Percentiles rank a stretch among this genome's conserved stretches.
Conservation (phyloP, 2,888 invertebrate species). For the Thymelicus lineola region DNA sequence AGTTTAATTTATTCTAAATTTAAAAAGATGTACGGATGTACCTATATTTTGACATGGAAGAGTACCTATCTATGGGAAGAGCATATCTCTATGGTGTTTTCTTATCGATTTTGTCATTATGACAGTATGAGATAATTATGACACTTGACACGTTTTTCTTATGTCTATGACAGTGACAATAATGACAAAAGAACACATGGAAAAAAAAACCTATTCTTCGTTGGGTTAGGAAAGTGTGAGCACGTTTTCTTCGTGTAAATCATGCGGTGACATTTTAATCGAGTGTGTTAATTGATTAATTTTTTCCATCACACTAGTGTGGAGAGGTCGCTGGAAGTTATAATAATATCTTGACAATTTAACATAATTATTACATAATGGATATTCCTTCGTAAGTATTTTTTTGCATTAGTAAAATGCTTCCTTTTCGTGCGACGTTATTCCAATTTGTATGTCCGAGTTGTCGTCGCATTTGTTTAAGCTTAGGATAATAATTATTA, state of each 20-base stretch:
- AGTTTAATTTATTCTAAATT: no score
- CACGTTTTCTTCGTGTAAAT: slow-evolving; percentile 52
- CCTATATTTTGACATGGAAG: no score
- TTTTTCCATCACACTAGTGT: not conserved
- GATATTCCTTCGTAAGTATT: slow-evolving; percentile 62
- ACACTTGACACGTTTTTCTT: no score
- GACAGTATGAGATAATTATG: no score
- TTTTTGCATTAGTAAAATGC: slow-evolving; percentile 48
- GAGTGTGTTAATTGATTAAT: slow-evolving; percentile 22
- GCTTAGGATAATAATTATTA: slow-evolving; percentile 2
- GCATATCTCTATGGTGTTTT: no score
- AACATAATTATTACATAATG: slow-evolving; percentile 72
- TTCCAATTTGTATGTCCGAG: slow-evolving; percentile 55
- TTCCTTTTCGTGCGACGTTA: slow-evolving; percentile 51
- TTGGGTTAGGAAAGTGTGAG: slow-evolving; percentile 44
- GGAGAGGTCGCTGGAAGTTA: not conserved
- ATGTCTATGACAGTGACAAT: slow-evolving; percentile 8
- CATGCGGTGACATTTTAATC: slow-evolving; percentile 59
- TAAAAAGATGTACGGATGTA: no score
- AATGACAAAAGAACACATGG: not conserved
- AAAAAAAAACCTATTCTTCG: slow-evolving; percentile 41
- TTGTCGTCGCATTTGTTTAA: slow-evolving; percentile 5
- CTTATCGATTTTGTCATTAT: no score
- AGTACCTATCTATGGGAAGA: no score
- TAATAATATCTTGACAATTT: not conserved